Percentiles rank a stretch among this genome's conserved stretches.
phyloP scores from a whole-genome alignment of 2,797 vertebrate species.

The Agapornis canus region DNA sequence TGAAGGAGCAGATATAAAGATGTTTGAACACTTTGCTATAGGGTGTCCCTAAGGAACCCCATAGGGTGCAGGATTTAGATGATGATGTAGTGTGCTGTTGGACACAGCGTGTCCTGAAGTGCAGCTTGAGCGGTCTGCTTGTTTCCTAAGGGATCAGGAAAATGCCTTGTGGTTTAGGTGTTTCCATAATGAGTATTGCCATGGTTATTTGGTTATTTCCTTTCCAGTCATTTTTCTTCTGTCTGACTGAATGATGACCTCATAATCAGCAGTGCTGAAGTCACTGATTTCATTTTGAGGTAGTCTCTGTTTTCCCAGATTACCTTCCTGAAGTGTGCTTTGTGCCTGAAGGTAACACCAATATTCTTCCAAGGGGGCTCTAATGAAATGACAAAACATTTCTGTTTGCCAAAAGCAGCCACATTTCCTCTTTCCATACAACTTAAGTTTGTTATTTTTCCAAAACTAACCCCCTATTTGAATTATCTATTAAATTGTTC shows the following conservation, averaged over 20 bases:
- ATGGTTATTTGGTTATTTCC: background rate
- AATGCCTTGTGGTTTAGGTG: background rate
- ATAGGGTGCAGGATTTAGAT: background rate
- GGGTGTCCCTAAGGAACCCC: background rate
- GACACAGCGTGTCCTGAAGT: background rate
- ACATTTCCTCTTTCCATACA: background rate
- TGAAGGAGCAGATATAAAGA: background rate
- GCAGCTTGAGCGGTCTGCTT: background rate
- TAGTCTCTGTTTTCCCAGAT: background rate
- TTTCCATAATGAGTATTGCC: background rate
- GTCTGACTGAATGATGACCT: background rate
- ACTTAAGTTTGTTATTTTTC: background rate
- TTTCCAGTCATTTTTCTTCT: background rate
- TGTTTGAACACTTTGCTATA: background rate
- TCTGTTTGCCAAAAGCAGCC: background rate
- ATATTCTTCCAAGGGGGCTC: background rate
- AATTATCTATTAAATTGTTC: background rate
- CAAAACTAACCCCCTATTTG: background rate
- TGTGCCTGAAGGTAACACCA: background rate
- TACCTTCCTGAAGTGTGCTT: background rate
- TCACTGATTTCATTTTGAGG: background rate
- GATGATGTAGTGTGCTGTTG: background rate
- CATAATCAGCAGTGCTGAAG: background rate
- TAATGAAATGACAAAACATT: background rate
- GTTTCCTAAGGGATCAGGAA: background rate